Evolutionary conservation across 2,888 invertebrate genomes (phyloP), one percentile per base, ranked within the genome.

Genomic region (Athalia circularis): DNA sequence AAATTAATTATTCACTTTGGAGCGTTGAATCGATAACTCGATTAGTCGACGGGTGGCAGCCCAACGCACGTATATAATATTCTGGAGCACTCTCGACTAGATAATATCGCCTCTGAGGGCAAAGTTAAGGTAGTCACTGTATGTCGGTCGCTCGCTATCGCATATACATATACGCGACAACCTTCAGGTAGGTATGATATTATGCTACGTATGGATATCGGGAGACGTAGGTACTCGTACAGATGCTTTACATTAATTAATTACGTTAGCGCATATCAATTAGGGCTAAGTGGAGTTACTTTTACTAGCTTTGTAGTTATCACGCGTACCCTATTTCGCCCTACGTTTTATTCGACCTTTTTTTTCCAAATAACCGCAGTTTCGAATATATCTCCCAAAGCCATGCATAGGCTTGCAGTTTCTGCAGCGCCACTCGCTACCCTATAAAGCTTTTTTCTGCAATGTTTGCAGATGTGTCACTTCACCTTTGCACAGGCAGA

Each of bases 51-150:
- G 84, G 80, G 78, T 78, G 75, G 62, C 78, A 72, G 50, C 65
- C 65, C 81, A 81, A 84, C 84, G 84, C 85, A 84, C 84, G 83
- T 84, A 84, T 85, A 83, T 86, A 86, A 88, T 87, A 87, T 86
- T 85, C 86, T 86, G 85, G 84, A 88, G 87, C 86, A 87, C 86
- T 87, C 85, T 88, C 85, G 84, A 86, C 82, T 84, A 84, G 85
- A 88, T 87, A 88, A 87, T 88, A 88, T 87, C 85, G 85, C 80
- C 83, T 84, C 81, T 83, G 83, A 87, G 82, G 85, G 83, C 81
- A 82, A 86, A 87, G 85, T 86, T 84, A 83, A 85, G 84, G 83
- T 48, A 68, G 77, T 70, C 70, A 62, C 43, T 70, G 45, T 62
- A 47, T 64, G 52, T 52, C 9, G 8, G 74, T 47, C 29, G 8